Evolutionary conservation across 2,797 vertebrate genomes (phyloP), one percentile per base, ranked within the genome.

Genomic region (Arctocebus calabarensis): DNA sequence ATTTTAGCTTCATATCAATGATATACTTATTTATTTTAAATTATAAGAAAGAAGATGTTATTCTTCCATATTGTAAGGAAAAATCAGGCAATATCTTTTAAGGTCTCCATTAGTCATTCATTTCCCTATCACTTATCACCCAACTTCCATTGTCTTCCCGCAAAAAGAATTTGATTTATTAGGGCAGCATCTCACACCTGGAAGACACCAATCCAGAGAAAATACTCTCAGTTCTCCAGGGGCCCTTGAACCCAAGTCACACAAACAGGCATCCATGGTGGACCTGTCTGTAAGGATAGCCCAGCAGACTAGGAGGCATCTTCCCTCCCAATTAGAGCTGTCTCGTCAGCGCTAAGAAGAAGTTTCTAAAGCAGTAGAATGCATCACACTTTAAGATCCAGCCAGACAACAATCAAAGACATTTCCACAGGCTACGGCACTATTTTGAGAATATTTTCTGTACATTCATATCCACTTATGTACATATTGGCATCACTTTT

Each of bases 1-100:
- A 90, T 83, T 94, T 93, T 81, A 89, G 52, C 34, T 84, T 95
- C 55, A 75, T 57, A 87, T 59, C 86, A 79, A 82, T 82, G 17
- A 77, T 43, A 52, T 2, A 45, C 22, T 84, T 95, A 48, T n/a
- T 86, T 88, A 48, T n/a, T 94, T 88, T 88, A 88, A 88, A 91
- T 88, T 45, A 91, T 82, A 82, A 43, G 7, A 52, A 89, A 91
- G 74, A 94, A 96, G 77, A 45, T 1, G 71, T 17, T 27, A n/a
- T 70, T 79, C 20, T 71, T 32, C 43, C 22, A 70, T 27, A 57
- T 45, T 59, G 25, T 70, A 84, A 91, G 79, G 77, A 16, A 84
- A 73, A 68, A 40, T 84, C 25, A 27, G 68, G 27, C 23, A 66
- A 25, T 73, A 19, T 45, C 71, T 93, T 61, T 78, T 70, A 85